A percentile compares a stretch with the other conserved stretches of the same genome.
These are phyloP conservation scores for Epistrophe eligans DNA, from an alignment of 2,888 invertebrate species.

Conservation along the genomic window DNA sequence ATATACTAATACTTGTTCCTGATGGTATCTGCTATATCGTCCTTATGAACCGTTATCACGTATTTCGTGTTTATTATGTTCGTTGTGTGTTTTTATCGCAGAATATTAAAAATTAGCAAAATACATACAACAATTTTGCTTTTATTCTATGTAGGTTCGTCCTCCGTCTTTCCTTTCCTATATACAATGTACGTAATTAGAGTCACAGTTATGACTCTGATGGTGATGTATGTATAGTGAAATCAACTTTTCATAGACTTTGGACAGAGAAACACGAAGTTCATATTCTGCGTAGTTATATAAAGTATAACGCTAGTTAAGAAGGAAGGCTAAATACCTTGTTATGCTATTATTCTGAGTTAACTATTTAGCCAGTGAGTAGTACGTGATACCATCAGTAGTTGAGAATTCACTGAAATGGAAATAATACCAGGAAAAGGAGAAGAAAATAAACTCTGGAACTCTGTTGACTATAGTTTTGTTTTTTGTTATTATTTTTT, in stretches of 20 bases:
- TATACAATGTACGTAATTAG: not conserved
- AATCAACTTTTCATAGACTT: slow-evolving; percentile 1
- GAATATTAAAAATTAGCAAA: slow-evolving; percentile 76
- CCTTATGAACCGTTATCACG: slow-evolving; percentile 67
- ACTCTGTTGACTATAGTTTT: slow-evolving; percentile 56
- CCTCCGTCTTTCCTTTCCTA: slow-evolving; percentile 6
- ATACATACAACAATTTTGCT: slow-evolving; percentile 69
- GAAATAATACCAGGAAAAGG: slow-evolving; percentile 60
- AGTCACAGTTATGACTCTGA: not conserved
- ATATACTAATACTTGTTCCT: not conserved
- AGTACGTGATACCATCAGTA: slow-evolving; percentile 73
- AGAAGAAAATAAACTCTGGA: slow-evolving; percentile 31
- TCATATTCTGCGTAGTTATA: slow-evolving; percentile 40
- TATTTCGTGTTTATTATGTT: slow-evolving; percentile 74
- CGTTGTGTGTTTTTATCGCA: slow-evolving; percentile 74
- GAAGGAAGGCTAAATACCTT: slow-evolving; percentile 72
- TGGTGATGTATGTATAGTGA: not conserved
- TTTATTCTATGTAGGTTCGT: slow-evolving; percentile 17
- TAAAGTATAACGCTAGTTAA: slow-evolving; percentile 69
- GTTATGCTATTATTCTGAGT: slow-evolving; percentile 75
- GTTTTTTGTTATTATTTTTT: not conserved
- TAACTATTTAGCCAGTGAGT: slow-evolving; percentile 69
- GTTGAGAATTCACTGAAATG: slow-evolving; percentile 56
- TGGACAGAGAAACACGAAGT: not conserved
- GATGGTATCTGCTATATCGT: not conserved